Base-by-base conservation (phyloP, 2,113 vertebrate species). In the Cebus imitator region DNA sequence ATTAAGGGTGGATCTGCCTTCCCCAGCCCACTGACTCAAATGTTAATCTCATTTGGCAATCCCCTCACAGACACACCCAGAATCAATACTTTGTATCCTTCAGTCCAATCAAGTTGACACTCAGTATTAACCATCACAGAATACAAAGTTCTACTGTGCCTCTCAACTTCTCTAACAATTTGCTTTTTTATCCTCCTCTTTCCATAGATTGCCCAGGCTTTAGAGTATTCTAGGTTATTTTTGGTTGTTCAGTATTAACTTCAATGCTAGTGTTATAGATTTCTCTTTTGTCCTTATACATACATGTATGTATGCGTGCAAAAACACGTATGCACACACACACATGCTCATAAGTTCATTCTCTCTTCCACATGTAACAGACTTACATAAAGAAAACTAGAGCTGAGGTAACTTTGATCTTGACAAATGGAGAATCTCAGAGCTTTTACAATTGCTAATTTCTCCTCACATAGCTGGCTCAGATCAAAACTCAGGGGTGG, bases 381-480 rank as follows among this genome's bases (percentile, higher is more conserved):
- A 8, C 52, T 58, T 52, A 27, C 50, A 73, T 55, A 82, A 87
- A 75, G 61, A 81, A 92, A 87, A 45, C 27, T 64, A 66, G 55
- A 87, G 55, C 66, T 37, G 78, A 81, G 72, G 37, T 48, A 75
- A 45, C 76, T 37, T 94, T 76, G 52, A 68, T 76, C 92, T 84
- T 88, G 32, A 88, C 32, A 87, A 75, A 68, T 8, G 30, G 79
- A 32, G 37, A 66, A 64, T 6, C 43, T 81, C 61, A 18, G 57
- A 48, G 23, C 32, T 75, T 92, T 95, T 66, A n/a, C 55, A 73
- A 7, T 73, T 61, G 50, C 25, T 61, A 68, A 27, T 64, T 64
- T 64, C 61, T 64, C 61, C 86, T 91, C 32, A n/a, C 73, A 43
- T 79, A 27, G 52, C 25, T 78, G 61, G 23, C 45, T 5, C 43